A percentile compares a stretch with the other conserved stretches of the same genome.
Evolutionary conservation across 2,888 invertebrate species (phyloP).

Genomic region (Cepaea hortensis): DNA sequence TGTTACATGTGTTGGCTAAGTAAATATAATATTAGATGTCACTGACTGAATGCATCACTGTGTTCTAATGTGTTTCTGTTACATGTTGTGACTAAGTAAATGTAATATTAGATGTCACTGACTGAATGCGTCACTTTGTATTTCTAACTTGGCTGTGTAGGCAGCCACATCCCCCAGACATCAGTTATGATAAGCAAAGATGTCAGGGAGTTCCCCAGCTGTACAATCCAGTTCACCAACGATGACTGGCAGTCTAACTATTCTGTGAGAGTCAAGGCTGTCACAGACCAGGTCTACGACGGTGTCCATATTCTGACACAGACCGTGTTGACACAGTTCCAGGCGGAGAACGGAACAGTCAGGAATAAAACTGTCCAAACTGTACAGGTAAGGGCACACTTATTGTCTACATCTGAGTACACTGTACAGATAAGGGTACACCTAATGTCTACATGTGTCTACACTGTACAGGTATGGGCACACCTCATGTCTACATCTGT

Average conservation of each 20-base stretch:
- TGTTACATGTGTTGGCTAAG: no score
- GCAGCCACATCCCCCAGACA: conserved; percentile 36
- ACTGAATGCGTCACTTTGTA: no score
- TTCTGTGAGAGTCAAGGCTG: conserved; percentile 53
- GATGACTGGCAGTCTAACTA: conserved; percentile 47
- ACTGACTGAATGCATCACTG: no score
- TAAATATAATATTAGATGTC: no score
- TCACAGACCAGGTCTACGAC: conserved; percentile 57
- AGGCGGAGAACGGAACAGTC: not conserved
- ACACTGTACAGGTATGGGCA: not conserved
- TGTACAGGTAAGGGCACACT: conserved; percentile 7
- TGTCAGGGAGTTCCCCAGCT: conserved; percentile 40
- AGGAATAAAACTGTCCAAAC: not conserved
- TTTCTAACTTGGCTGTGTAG: not conserved
- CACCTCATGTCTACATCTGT: no score
- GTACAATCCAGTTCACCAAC: conserved; percentile 49
- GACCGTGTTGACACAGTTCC: conserved; percentile 20
- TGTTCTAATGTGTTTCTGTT: no score
- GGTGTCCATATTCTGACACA: conserved; percentile 52
- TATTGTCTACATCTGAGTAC: not conserved
- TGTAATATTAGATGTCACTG: no score
- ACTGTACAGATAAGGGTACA: not conserved
- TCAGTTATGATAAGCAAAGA: conserved; percentile 32
- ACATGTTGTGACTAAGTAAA: no score
- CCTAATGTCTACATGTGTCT: not conserved